Percentiles rank a stretch among this genome's conserved stretches.
Evolutionary conservation across 2,797 vertebrate species (phyloP).

Genomic region (Chrysocyon brachyurus): DNA sequence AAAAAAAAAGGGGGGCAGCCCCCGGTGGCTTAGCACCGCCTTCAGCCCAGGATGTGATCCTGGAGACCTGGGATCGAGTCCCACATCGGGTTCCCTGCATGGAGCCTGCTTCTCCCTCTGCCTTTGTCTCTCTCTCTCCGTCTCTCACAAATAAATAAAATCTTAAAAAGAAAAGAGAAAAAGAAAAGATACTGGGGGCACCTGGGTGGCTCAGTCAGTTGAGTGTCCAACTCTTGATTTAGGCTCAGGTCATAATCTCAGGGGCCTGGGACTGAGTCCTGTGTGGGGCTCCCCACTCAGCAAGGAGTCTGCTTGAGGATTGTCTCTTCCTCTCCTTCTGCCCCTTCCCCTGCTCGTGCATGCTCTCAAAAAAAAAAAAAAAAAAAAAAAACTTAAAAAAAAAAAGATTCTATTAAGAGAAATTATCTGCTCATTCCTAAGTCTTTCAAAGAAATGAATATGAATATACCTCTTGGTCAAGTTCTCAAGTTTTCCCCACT

Average conservation of each 20-base stretch:
- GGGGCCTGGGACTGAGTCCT: neutral
- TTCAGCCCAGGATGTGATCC: no score
- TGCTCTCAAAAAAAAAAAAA: neutral
- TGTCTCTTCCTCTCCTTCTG: neutral
- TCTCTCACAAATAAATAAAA: no score
- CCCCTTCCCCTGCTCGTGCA: accelerated
- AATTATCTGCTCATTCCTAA: conserved; percentile 15
- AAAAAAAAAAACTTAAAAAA: neutral
- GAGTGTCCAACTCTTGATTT: no score
- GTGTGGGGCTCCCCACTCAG: no score
- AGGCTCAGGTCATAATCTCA: neutral
- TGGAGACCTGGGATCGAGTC: no score
- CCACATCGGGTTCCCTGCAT: no score
- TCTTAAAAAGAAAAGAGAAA: no score
- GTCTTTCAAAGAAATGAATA: conserved; percentile 44
- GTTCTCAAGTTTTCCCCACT: neutral
- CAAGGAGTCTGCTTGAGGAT: neutral
- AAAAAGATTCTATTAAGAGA: conserved; percentile 32
- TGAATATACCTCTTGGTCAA: neutral
- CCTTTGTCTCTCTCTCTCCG: no score
- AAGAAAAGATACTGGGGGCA: neutral
- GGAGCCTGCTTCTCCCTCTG: no score
- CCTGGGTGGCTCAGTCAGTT: neutral
- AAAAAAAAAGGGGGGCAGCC: neutral
- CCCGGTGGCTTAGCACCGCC: no score